Percentiles rank a stretch among this genome's conserved stretches.
Evolutionary conservation across 2,797 vertebrate species (phyloP).

Genomic region (Trichosurus vulpecula): DNA sequence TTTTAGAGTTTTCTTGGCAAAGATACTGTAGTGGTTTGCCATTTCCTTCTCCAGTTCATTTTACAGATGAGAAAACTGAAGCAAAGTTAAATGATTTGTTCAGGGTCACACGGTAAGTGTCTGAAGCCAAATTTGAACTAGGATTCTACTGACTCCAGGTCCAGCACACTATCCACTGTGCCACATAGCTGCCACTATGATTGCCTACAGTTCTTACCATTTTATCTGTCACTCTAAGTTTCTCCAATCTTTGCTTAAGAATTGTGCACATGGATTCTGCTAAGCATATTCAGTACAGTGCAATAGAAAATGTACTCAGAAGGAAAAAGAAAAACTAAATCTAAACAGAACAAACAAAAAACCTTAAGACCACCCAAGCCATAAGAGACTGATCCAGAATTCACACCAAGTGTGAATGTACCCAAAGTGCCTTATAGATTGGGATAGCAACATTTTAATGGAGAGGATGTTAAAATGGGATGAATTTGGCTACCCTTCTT

Average conservation of each 20-base stretch:
- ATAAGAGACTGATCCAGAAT: not conserved
- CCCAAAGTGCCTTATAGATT: not conserved
- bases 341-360: not conserved
- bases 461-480: not conserved
- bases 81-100: too few relatives aligned
- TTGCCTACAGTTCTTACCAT: too few relatives aligned
- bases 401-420: not conserved
- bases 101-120: too few relatives aligned
- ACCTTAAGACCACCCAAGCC: not conserved
- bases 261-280: not conserved
- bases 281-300: not conserved
- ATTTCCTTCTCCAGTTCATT: too few relatives aligned
- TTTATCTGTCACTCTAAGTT: too few relatives aligned
- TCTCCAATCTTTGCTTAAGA: not conserved
- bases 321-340: not conserved
- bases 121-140: too few relatives aligned
- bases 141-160: too few relatives aligned
- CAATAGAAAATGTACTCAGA: not conserved
- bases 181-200: too few relatives aligned
- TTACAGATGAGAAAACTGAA: too few relatives aligned
- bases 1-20: too few relatives aligned
- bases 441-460: not conserved
- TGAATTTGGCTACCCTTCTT: not conserved
- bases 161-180: too few relatives aligned
- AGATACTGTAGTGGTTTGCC: too few relatives aligned